Base-by-base conservation (phyloP, 2,888 invertebrate genomes). In the Aphidius colemani region DNA sequence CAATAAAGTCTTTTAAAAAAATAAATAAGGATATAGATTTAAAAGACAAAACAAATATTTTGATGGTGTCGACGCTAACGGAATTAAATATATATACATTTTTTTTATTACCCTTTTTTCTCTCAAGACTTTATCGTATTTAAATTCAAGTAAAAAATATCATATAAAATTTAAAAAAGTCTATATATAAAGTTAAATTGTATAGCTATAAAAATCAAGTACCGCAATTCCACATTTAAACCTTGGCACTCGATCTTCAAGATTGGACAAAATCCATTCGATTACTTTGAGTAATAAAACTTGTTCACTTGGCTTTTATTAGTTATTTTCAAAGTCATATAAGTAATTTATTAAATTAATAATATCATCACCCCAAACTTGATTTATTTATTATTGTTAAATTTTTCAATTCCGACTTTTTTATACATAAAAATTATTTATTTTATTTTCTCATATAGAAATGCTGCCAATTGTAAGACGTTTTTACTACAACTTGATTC, bases 191-290 rank as follows among this genome's bases (percentile, higher is more conserved):
- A 5, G 30, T 30, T 30, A 30, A 30, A 30, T 30, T 30, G 30
- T 30, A 30, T 39, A 30, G 46, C 46, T 46, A 45, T 46, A 46
- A 57, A 57, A 57, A 57, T 57, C 46, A 57, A 46, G 46, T n/a
- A 55, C 55, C 55, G 44, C 44, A 55, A 55, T 55, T 44, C 44
- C 46, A 39, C 46, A 57, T 57, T 57, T 30, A 57, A 46, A n/a
- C 39, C 46, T 57, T 57, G 57, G 57, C 57, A 57, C 57, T 57
- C 46, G 45, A 45, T 46, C 30, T 11, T 46, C 39, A 7, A 45
- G 57, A 57, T 57, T 57, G 57, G 39, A 57, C 46, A 46, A 46
- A 57, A 46, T n/a, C 45, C 57, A 57, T 57, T 57, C 57, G 57
- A 45, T 48, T 45, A 45, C 46, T 57, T 39, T 57, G 40, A 57